These are phyloP conservation scores for Arion vulgaris DNA, from an alignment of 1,140 invertebrate species.

Conservation along the genomic window DNA sequence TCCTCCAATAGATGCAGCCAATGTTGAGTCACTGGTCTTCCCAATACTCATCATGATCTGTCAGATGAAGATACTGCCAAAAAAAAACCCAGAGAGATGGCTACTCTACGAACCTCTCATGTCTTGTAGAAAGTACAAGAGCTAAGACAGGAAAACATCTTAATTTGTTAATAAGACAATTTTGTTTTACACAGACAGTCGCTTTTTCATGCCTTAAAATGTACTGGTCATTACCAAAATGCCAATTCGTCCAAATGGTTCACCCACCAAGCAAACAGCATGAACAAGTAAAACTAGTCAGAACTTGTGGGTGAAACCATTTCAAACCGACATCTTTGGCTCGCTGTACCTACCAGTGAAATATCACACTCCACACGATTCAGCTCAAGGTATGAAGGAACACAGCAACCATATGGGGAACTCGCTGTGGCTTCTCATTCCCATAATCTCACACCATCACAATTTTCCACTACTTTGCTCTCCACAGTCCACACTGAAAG, in stretches of 20 bases:
- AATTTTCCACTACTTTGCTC: neutral
- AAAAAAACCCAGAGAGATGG: no score
- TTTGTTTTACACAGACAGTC: no score
- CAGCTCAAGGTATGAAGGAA: neutral
- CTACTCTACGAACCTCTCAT: no score
- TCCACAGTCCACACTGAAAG: slow-evolving; percentile 4
- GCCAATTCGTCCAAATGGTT: neutral
- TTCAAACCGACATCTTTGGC: neutral
- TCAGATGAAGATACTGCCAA: no score
- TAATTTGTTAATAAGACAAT: no score
- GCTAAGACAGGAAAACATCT: no score
- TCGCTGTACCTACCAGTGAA: neutral
- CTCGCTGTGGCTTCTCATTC: no score
- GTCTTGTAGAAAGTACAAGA: no score
- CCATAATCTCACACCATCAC: neutral
- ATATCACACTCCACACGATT: neutral
- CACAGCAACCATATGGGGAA: neutral
- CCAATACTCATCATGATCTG: no score
- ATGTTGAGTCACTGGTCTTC: no score
- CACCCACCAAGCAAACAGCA: neutral
- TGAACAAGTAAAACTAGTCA: neutral
- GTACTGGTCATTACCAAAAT: slow-evolving; percentile 8
- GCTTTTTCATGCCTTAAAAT: no score
- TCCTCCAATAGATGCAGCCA: no score
- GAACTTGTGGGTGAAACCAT: neutral